Evolutionary conservation across 1,140 invertebrate species (phyloP).

Genomic region (Pteromalus puparum): DNA sequence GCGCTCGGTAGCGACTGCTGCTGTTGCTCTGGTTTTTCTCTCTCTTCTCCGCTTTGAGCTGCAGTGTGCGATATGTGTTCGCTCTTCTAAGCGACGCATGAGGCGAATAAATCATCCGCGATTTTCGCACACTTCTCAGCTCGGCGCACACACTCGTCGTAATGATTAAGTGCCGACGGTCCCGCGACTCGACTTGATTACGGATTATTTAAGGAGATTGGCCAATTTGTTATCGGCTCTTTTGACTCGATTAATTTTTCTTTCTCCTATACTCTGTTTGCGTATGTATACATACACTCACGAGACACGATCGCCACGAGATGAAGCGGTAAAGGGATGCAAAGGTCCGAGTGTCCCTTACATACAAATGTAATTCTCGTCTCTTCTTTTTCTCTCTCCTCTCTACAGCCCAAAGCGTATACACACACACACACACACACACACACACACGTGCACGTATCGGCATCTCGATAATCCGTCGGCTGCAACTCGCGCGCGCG

Average conservation of each 20-base stretch:
- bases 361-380: conserved; percentile 41
- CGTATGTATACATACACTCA: background rate
- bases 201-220: background rate
- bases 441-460: background rate
- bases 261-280: background rate
- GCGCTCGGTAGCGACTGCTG: background rate
- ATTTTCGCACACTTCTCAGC: background rate
- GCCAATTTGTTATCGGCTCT: background rate
- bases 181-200: background rate
- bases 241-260: background rate
- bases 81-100: background rate
- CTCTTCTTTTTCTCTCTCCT: background rate
- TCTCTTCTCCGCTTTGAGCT: too few relatives aligned
- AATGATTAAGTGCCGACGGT: background rate
- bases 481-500: conserved; percentile 16
- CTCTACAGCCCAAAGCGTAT: background rate
- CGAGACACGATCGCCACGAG: background rate
- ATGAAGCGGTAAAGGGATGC: conserved; percentile 45
- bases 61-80: too few relatives aligned
- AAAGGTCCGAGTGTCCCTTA: conserved; percentile 16
- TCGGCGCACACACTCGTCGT: background rate
- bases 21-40: conserved; percentile 2
- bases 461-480: conserved; percentile 52
- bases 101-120: conserved; percentile 29
- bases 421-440: background rate